phyloP scores from a whole-genome alignment of 1,140 invertebrate species.

The Venustaconcha ellipsiformis region DNA sequence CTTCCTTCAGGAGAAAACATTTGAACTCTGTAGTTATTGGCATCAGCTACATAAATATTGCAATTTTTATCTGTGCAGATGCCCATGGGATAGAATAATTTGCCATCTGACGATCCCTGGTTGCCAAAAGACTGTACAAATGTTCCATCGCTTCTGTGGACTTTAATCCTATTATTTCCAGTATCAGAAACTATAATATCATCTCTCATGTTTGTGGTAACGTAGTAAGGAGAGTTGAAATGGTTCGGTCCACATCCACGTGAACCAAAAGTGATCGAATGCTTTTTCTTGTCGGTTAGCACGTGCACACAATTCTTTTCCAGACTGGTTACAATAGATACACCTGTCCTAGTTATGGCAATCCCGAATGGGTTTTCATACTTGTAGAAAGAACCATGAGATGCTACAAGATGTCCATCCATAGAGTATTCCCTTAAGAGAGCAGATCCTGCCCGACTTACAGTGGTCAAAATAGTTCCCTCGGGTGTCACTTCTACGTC shows the following conservation, averaged over 20 bases:
- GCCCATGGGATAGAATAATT: conserved; percentile 97
- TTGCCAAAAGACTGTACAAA: conserved; percentile 43
- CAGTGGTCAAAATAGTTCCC: conserved; percentile 38
- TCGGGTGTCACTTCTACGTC: conserved; percentile 39
- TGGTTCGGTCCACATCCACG: conserved; percentile 86
- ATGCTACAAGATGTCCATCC: conserved; percentile 38
- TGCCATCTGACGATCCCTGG: conserved; percentile 65
- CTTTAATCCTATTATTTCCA: conserved; percentile 58
- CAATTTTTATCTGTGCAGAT: conserved; percentile 97
- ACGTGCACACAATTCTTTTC: conserved; percentile 95
- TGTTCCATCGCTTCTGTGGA: conserved; percentile 56
- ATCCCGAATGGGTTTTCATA: conserved; percentile 57
- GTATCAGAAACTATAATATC: conserved; percentile 53
- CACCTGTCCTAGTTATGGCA: conserved; percentile 33
- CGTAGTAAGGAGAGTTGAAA: conserved; percentile 50
- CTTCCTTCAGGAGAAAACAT: conserved; percentile 77
- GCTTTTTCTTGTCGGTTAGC: conserved; percentile 97
- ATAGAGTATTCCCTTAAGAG: conserved; percentile 46
- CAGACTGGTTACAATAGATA: conserved; percentile 58
- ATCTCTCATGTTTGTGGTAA: conserved; percentile 40
- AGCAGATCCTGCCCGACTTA: conserved; percentile 41
- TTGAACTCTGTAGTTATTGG: conserved; percentile 97
- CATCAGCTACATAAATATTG: conserved; percentile 96
- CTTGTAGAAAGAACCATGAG: conserved; percentile 45
- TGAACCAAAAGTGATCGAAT: conserved; percentile 95